A percentile compares a stretch with the other conserved stretches of the same genome.
Conservation (phyloP, 2,888 invertebrate species). For the Coenonympha arcania region DNA sequence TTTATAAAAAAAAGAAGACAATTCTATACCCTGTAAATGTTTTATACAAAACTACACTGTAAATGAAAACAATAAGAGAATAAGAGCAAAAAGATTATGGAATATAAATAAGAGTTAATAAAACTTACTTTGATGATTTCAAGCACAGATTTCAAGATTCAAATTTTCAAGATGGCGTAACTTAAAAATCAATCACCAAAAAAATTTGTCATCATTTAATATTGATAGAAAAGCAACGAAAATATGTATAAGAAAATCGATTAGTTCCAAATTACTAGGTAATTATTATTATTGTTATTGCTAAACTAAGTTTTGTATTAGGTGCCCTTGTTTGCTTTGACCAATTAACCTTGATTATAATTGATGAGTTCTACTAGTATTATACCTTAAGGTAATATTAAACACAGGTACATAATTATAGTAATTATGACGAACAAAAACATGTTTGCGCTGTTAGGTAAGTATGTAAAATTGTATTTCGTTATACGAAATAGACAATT, state of each 20-base stretch:
- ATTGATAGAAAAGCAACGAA: not conserved
- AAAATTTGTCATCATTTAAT: too few species aligned
- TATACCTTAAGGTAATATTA: slow-evolving; percentile 6
- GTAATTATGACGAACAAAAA: slow-evolving; percentile 15
- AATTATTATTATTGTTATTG: not conserved
- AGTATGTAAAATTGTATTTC: slow-evolving; percentile 28
- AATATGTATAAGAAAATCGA: not conserved
- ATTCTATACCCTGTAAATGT: too few species aligned
- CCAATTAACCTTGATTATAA: slow-evolving; percentile 15
- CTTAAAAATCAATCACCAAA: too few species aligned
- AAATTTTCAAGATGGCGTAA: too few species aligned
- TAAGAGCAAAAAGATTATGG: too few species aligned
- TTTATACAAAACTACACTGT: too few species aligned
- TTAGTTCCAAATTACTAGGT: not conserved
- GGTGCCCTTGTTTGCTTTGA: slow-evolving; percentile 3
- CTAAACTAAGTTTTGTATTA: not conserved
- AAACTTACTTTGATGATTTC: too few species aligned
- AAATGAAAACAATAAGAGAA: too few species aligned
- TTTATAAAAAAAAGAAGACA: not conserved
- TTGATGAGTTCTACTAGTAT: slow-evolving; percentile 1
- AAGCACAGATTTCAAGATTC: too few species aligned
- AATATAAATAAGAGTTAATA: too few species aligned
- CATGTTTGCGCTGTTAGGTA: slow-evolving; percentile 27
- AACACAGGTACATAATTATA: slow-evolving; percentile 19
- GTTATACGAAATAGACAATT: slow-evolving; percentile 22